These are phyloP conservation scores for Clunio marinus DNA, from an alignment of 2,888 invertebrate genomes.

Conservation along the genomic window DNA sequence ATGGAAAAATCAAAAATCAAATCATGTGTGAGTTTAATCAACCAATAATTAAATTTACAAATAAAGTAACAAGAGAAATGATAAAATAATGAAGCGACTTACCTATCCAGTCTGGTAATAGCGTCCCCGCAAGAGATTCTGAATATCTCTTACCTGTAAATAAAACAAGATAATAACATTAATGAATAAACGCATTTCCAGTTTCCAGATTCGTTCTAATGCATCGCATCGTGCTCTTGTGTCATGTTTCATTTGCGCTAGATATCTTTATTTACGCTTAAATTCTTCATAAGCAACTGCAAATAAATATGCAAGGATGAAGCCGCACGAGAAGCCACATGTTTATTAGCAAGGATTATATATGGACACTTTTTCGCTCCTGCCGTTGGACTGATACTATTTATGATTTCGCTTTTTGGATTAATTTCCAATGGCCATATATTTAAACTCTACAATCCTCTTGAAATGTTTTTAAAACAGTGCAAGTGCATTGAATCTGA, in stretches of 20 bases:
- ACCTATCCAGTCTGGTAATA: slow-evolving; percentile 54
- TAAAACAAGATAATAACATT: slow-evolving; percentile 41
- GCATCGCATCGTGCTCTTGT: background rate
- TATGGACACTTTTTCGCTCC: slow-evolving; percentile 7
- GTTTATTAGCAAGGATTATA: slow-evolving; percentile 3
- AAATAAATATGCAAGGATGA: background rate
- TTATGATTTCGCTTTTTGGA: slow-evolving; percentile 2
- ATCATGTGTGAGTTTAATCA: background rate
- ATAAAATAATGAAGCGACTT: slow-evolving; percentile 46
- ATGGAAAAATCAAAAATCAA: too few relatives aligned
- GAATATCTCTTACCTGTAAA: slow-evolving; percentile 54
- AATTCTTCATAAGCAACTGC: background rate
- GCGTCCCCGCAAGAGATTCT: slow-evolving; percentile 54
- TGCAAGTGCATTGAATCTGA: background rate
- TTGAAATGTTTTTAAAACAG: background rate
- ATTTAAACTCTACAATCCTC: background rate
- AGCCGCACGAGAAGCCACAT: slow-evolving; percentile 1
- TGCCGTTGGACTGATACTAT: background rate
- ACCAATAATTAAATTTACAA: slow-evolving; percentile 39
- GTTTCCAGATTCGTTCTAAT: background rate
- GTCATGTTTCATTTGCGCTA: slow-evolving; percentile 3
- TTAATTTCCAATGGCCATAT: background rate
- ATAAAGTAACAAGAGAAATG: slow-evolving; percentile 42
- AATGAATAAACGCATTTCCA: background rate
- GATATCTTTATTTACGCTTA: background rate